A percentile compares a stretch with the other conserved stretches of the same genome.
phyloP scores from a whole-genome alignment of 1,140 invertebrate species.

The Lethrus apterus region DNA sequence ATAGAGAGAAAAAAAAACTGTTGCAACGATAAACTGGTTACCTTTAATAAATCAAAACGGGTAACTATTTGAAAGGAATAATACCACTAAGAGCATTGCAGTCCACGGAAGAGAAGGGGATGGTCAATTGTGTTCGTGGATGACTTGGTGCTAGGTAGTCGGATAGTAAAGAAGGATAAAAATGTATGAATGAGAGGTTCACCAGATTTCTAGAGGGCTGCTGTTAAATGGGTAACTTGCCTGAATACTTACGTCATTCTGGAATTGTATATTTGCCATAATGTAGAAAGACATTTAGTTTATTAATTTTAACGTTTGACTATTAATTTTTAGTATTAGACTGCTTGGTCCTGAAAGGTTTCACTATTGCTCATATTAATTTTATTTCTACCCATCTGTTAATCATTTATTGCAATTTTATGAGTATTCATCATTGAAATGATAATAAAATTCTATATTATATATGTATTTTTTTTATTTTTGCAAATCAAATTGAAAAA shows the following conservation, averaged over 20 bases:
- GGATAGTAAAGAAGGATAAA: no score
- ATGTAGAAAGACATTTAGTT: conserved; percentile 36
- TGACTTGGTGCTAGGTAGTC: no score
- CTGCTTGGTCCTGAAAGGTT: conserved; percentile 37
- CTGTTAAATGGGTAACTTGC: conserved; percentile 26
- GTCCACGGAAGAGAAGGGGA: no score
- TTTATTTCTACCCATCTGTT: conserved; percentile 43
- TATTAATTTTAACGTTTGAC: conserved; percentile 36
- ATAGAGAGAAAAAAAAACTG: no score
- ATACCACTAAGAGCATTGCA: no score
- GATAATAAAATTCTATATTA: conserved; percentile 43
- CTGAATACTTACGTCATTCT: conserved; percentile 35
- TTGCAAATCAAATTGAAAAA: no score
- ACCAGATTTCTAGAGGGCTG: no score
- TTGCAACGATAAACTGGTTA: no score
- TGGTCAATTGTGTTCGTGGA: no score
- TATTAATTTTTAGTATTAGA: conserved; percentile 16
- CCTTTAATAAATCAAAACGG: no score
- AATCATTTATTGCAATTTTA: conserved; percentile 44
- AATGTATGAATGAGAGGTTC: no score
- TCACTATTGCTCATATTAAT: conserved; percentile 43
- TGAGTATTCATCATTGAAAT: conserved; percentile 41
- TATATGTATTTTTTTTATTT: conserved; percentile 33
- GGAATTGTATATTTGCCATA: conserved; percentile 42
- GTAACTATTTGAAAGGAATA: no score